These are phyloP conservation scores for Boloria euphrosyne DNA, from an alignment of 2,888 invertebrate genomes.

Conservation along the genomic window DNA sequence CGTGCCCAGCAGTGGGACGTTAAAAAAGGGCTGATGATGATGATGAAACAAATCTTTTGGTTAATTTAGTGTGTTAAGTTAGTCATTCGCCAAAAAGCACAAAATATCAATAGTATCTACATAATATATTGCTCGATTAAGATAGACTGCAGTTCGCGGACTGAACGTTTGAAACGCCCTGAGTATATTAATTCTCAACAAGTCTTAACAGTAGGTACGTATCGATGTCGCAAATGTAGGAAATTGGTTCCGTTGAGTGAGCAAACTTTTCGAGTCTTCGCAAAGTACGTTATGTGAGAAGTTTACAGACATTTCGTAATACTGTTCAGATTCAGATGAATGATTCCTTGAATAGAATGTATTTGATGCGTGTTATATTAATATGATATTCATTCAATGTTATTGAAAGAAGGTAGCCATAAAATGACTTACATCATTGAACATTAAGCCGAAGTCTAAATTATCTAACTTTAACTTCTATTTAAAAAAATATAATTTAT, in stretches of 20 bases:
- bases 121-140: neutral
- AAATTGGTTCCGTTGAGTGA: constrained; percentile 64
- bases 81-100: neutral
- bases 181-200: constrained; percentile 55
- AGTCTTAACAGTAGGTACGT: constrained; percentile 46
- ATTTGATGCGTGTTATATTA: neutral
- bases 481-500: too few relatives aligned
- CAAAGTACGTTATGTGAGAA: constrained; percentile 54
- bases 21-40: too few relatives aligned
- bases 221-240: constrained; percentile 62
- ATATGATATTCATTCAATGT: neutral
- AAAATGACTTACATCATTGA: neutral
- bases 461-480: too few relatives aligned
- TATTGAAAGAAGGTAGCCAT: neutral
- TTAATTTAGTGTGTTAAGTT: too few relatives aligned
- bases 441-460: too few relatives aligned
- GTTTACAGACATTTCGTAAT: constrained; percentile 54
- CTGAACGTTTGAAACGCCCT: constrained; percentile 34
- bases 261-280: constrained; percentile 57
- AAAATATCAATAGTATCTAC: neutral
- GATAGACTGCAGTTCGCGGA: constrained; percentile 38
- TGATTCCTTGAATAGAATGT: constrained; percentile 30
- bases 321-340: constrained; percentile 46
- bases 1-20: too few relatives aligned
- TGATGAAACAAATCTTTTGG: too few relatives aligned